Evolutionary conservation across 2,113 vertebrate species (phyloP), one percentile per base, ranked within the genome.

Genomic region (Zosterops japonicus): DNA sequence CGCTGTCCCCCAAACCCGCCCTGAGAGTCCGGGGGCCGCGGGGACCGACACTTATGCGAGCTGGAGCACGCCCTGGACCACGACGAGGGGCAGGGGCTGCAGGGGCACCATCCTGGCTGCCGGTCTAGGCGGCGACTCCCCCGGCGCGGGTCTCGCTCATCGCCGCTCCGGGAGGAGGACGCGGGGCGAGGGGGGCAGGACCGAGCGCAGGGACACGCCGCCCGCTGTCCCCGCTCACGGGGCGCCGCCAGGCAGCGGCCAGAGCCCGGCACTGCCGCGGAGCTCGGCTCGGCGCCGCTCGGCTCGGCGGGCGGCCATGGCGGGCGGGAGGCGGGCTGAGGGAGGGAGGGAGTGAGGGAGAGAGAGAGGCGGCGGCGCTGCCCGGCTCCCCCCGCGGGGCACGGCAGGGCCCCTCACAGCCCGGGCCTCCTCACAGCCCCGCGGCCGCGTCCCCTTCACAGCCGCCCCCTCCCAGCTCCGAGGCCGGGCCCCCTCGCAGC

Each of bases 51-150:
- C 99, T 99, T 98, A 99, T n/a, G n/a, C 99, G 98, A 99, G 98
- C 95, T 98, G 98, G 89, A 99, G 98, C 92, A 98, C 96, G 87
- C 98, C 97, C n/a, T 99, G 97, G 83, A 98, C 93, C 95, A 98
- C 97, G 74, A 99, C 65, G 56, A 98, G 97, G 92, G 97, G 97
- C 95, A 98, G 96, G 80, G 98, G 98, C 96, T 98, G 97, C 94
- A 99, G 98, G 83, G 95, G 97, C 97, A 98, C 98, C 98, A 98
- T 99, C 98, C 98, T 98, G 97, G 95, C 86, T 96, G 97, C 96
- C 97, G 85, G 82, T 98, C 95, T 98, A 97, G 46, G 96, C 96
- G 96, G 95, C 87, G 95, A 95, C 92, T 98, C 98, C 98, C 96
- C 97, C 89, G 64, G 92, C 97, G 96, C 87, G 98, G 97, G 84